Evolutionary conservation across 2,113 vertebrate species (phyloP).

Genomic region (Peucedramus taeniatus): DNA sequence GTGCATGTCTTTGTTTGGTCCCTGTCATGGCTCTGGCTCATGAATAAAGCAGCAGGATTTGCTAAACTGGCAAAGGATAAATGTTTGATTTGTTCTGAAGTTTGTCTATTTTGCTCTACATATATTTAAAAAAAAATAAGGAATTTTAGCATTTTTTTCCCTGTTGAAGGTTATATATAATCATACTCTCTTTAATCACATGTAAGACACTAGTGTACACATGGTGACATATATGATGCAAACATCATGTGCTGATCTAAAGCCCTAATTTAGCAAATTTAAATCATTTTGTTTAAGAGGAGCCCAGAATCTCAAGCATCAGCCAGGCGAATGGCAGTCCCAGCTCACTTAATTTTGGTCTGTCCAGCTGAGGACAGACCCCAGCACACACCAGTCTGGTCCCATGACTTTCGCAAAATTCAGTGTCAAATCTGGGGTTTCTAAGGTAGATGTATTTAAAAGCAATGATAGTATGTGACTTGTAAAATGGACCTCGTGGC

Average conservation of each 20-base stretch:
- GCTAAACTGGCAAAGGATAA: not conserved
- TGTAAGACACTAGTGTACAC: not conserved
- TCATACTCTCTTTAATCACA: not conserved
- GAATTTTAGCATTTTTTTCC: not conserved
- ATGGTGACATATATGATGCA: not conserved
- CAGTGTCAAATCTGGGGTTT: not conserved
- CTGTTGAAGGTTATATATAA: not conserved
- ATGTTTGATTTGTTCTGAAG: not conserved
- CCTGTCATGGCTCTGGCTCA: not conserved
- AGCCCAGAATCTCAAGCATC: not conserved
- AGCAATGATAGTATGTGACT: not conserved
- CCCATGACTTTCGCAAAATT: not conserved
- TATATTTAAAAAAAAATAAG: not conserved
- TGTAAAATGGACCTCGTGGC: not conserved
- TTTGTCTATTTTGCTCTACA: not conserved
- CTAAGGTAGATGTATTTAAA: not conserved
- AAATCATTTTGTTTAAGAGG: not conserved
- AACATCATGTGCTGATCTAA: not conserved
- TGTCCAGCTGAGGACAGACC: not conserved
- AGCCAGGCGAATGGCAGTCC: not conserved
- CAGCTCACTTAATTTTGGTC: not conserved
- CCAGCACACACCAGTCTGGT: not conserved
- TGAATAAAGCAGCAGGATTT: not conserved
- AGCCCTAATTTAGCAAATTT: not conserved
- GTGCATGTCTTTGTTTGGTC: conserved; percentile 4